These are phyloP conservation scores for Heptranchias perlo DNA, from an alignment of 2,113 vertebrate genomes.

Conservation along the genomic window DNA sequence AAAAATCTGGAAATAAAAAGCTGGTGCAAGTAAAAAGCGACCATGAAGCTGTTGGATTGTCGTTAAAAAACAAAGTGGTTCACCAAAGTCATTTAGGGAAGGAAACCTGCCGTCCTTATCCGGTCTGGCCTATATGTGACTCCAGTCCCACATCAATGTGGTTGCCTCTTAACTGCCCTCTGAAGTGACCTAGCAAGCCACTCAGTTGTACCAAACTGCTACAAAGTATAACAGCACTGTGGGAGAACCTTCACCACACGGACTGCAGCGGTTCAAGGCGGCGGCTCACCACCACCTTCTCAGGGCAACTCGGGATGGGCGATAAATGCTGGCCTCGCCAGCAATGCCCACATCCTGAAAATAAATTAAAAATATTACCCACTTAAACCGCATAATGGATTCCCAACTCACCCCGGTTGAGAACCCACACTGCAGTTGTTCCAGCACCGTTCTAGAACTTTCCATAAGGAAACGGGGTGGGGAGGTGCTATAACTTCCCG, in stretches of 20 bases:
- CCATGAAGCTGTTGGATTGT: background rate
- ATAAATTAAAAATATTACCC: background rate
- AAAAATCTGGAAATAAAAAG: background rate
- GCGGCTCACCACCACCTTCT: background rate
- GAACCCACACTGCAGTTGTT: too few relatives aligned
- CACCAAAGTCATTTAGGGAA: background rate
- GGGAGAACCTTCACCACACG: too few relatives aligned
- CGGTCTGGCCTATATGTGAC: background rate
- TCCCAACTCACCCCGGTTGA: too few relatives aligned
- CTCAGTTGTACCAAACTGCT: background rate
- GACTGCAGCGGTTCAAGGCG: background rate
- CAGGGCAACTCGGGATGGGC: background rate
- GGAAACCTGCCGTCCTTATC: background rate
- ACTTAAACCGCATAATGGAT: too few relatives aligned
- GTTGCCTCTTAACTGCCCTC: background rate
- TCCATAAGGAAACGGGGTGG: too few relatives aligned
- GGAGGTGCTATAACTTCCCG: too few relatives aligned
- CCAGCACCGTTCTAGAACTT: too few relatives aligned
- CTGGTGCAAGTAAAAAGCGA: background rate
- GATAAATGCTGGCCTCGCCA: background rate
- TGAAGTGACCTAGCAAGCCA: background rate
- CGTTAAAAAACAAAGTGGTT: background rate
- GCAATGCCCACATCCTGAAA: background rate
- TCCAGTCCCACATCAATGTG: background rate
- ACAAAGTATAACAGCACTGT: background rate